phyloP scores from a whole-genome alignment of 2,113 vertebrate species.

The Corynorhinus townsendii region DNA sequence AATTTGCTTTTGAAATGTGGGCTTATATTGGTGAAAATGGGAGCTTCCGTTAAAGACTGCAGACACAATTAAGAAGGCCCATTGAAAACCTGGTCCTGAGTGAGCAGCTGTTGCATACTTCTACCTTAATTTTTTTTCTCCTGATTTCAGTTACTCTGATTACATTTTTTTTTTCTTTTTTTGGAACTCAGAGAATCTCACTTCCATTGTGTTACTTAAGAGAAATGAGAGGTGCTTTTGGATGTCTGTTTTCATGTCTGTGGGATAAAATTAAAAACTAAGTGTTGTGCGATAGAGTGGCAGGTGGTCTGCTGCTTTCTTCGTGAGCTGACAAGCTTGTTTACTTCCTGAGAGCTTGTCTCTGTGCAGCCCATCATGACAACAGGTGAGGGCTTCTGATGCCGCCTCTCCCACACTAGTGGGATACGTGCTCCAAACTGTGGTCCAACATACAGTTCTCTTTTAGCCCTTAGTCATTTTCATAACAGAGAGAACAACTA shows the following conservation, averaged over 20 bases:
- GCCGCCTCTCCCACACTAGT: background rate
- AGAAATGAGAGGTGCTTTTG: slow-evolving; percentile 52
- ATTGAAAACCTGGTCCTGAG: slow-evolving; percentile 53
- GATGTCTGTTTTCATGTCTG: slow-evolving; percentile 45
- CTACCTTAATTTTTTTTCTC: background rate
- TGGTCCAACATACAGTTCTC: background rate
- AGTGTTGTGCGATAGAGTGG: slow-evolving; percentile 59
- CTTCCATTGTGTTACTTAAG: slow-evolving; percentile 48
- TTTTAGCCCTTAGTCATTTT: slow-evolving; percentile 37
- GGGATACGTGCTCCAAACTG: background rate
- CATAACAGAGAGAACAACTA: slow-evolving; percentile 30
- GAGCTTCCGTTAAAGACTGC: slow-evolving; percentile 38
- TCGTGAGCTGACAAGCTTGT: slow-evolving; percentile 53
- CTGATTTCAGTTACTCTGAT: slow-evolving; percentile 36
- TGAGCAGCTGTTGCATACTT: background rate
- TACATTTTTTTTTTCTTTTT: slow-evolving; percentile 55
- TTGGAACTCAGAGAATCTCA: slow-evolving; percentile 24
- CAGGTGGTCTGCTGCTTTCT: slow-evolving; percentile 53
- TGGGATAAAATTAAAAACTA: slow-evolving; percentile 65
- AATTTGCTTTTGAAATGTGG: slow-evolving; percentile 75
- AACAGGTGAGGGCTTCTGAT: slow-evolving; percentile 36
- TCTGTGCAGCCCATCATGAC: background rate
- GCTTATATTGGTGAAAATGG: slow-evolving; percentile 65
- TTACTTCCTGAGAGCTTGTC: slow-evolving; percentile 40
- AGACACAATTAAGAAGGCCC: slow-evolving; percentile 55